phyloP scores from a whole-genome alignment of 1,140 invertebrate genomes.

The Amyelois transitella region DNA sequence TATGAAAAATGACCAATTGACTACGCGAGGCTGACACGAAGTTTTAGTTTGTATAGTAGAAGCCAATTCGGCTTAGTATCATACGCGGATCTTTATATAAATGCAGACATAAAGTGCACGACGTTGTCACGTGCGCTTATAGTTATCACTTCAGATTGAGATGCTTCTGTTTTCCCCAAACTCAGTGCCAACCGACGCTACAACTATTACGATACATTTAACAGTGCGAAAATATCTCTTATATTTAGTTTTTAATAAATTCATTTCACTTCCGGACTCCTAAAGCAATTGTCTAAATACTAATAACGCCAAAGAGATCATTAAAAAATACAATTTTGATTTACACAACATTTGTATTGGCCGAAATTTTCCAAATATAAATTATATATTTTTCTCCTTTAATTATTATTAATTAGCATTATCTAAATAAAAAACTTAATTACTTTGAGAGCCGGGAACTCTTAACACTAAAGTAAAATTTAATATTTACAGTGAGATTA shows the following conservation, averaged over 20 bases:
- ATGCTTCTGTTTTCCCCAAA: neutral
- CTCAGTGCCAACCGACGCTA: conserved; percentile 24
- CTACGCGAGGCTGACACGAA: conserved; percentile 29
- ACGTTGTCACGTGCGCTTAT: no score
- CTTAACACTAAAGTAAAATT: conserved; percentile 52
- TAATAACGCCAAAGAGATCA: conserved; percentile 67
- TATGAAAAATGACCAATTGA: conserved; percentile 46
- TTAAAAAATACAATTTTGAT: conserved; percentile 70
- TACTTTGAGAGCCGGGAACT: conserved; percentile 72
- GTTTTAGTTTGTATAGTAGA: conserved; percentile 9
- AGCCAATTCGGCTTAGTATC: conserved; percentile 1
- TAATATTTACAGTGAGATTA: conserved; percentile 73
- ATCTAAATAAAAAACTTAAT: conserved; percentile 64
- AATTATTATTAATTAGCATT: conserved; percentile 52
- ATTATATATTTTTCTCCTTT: conserved; percentile 44
- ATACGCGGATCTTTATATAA: no score
- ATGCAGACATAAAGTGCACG: neutral
- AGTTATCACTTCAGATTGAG: no score
- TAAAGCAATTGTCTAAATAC: conserved; percentile 66
- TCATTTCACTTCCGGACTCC: conserved; percentile 69
- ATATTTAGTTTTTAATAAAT: conserved; percentile 68
- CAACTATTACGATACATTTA: conserved; percentile 53
- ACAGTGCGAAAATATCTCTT: conserved; percentile 73
- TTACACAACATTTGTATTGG: conserved; percentile 64
- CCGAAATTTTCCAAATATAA: conserved; percentile 59